Base-by-base conservation (phyloP, 2,113 vertebrate genomes). In the Bubalus kerabau region DNA sequence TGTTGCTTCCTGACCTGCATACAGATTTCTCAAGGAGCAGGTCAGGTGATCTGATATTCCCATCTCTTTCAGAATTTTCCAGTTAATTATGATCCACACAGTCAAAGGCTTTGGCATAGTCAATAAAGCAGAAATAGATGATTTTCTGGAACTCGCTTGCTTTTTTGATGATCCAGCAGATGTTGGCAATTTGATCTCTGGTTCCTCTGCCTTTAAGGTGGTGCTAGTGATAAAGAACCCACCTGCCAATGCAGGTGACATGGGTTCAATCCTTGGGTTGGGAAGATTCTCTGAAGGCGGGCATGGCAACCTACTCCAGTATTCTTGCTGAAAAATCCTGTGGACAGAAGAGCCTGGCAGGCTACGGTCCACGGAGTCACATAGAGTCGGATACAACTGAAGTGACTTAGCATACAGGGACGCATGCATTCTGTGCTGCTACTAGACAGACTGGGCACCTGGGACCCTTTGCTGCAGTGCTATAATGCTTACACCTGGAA, bases 161-260 rank as follows among this genome's bases (percentile, higher is more conserved):
- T 36, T 67, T 67, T 36, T 67, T 0, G 4, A 67, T 67, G 32
- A 67, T 36, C 17, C 8, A 11, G 32, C 4, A 0, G 64, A 4
- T 67, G 32, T 21, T 36, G 64, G 64, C 64, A 67, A 21, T 67
- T 71, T 71, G 64, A 36, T 36, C 17, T 36, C 64, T 71, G 32
- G 9, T 6, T 71, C 9, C 64, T 71, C 64, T 36, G 67, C 10
- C 21, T 74, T 23, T 40, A 36, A 71, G 67, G n/a, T 71, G 19
- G 67, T 40, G 19, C n/a, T 71, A 71, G 21, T 74, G 36, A 40
- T 23, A 24, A 74, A 74, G 67, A 74, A 74, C 11, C 36, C 21
- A 2, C 19, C 36, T 74, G 21, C 21, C 67, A 74, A 74, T 7
- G 21, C 67, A 74, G 36, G 11, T 6, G 36, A 24, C 36, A 23